Conservation (phyloP, 2,113 vertebrate genomes). For the Oxyura jamaicensis region DNA sequence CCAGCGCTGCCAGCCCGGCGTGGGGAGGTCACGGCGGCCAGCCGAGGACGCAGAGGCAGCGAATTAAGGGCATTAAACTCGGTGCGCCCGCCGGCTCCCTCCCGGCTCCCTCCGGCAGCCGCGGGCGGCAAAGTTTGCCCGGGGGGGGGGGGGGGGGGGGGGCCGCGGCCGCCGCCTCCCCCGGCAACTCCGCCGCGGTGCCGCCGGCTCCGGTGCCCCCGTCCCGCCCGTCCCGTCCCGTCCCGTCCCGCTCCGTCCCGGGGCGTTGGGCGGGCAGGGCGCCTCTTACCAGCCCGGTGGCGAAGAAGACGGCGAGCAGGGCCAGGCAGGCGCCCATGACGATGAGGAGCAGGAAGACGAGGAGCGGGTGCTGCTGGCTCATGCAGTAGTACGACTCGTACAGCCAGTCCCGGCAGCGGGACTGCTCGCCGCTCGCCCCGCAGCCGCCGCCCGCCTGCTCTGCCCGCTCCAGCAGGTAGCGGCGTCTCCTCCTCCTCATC, state of each 20-base stretch:
- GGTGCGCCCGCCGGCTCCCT: neutral
- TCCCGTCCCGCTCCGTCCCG: neutral
- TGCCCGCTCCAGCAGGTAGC: slow-evolving; percentile 84
- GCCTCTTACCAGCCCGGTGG: slow-evolving; percentile 92
- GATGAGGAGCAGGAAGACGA: slow-evolving; percentile 96
- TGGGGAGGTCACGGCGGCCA: neutral
- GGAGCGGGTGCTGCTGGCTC: slow-evolving; percentile 98
- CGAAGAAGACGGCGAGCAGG: slow-evolving; percentile 95
- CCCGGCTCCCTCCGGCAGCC: neutral
- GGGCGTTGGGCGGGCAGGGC: too few relatives aligned
- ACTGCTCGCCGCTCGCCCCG: slow-evolving; percentile 71
- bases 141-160: neutral
- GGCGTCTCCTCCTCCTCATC: slow-evolving; percentile 87
- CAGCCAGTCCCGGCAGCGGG: slow-evolving; percentile 91
- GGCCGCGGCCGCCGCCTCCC: neutral
- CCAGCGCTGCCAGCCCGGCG: too few relatives aligned
- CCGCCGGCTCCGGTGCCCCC: neutral
- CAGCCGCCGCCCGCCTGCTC: slow-evolving; percentile 53
- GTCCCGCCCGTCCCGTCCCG: neutral
- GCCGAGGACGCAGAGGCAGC: slow-evolving; percentile 2
- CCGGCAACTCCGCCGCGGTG: neutral
- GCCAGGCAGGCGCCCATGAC: slow-evolving; percentile 96
- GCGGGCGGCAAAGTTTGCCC: neutral
- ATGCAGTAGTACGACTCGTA: slow-evolving; percentile 98
- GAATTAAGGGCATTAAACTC: slow-evolving; percentile 63